Base-by-base conservation (phyloP, 1,140 invertebrate genomes). In the Melanaphis sacchari region DNA sequence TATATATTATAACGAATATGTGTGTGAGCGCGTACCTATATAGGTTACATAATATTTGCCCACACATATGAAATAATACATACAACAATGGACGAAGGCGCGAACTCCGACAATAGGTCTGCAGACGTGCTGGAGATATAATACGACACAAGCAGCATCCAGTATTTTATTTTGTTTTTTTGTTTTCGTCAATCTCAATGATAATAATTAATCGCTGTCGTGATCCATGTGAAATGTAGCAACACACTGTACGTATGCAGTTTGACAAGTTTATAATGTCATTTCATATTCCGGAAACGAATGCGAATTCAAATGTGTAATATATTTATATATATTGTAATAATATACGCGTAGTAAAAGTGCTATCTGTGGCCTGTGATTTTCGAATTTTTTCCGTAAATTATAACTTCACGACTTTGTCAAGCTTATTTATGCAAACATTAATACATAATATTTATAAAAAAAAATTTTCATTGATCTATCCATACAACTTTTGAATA, bases 51-150 rank as follows among this genome's bases (percentile, higher is more conserved):
- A 93, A 93, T 85, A 24, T 93, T 93, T 93, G 91, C 91, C 91
- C 91, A 93, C 81, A 84, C 81, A 52, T 41, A 49, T 85, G 76
- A 85, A 84, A 52, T 76, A 93, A 93, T 66, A 85, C 81, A 40
- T 2, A 93, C 43, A 84, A 93, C 91, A 93, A 93, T 93, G 81
- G 91, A 93, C 76, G 91, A 93, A 84, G 91, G 91, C 91, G 91
- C 81, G 91, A 81, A 24, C 41, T 46, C 40, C 43, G 90, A 93
- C 91, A 93, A 93, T 93, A n/a, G 91, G 21, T 41, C 81, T 31
- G 36, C 46, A 93, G 91, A 93, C 91, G 46, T 84, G 91, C 81
- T 84, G 38, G n/a, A 84, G 46, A 41, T 52, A 85, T 40, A 54
- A 93, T 54, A 38, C 81, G 36, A 82, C 59, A 66, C 36, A 43